Percentiles rank a stretch among this genome's conserved stretches.
phyloP scores from a whole-genome alignment of 2,797 vertebrate species.

The Semaprochilodus insignis region DNA sequence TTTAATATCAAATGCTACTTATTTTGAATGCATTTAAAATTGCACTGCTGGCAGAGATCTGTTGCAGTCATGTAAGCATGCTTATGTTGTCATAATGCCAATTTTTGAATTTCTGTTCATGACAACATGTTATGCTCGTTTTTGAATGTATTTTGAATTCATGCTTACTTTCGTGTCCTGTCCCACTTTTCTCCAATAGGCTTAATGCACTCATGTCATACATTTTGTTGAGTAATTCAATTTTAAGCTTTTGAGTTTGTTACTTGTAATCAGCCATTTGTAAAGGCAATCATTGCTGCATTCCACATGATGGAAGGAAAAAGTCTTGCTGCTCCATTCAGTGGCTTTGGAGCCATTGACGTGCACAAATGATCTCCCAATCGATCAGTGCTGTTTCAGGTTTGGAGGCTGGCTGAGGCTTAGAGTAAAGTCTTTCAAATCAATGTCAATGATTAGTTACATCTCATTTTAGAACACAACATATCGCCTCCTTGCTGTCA shows the following conservation, averaged over 20 bases:
- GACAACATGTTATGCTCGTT: no score
- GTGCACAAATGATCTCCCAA: neutral
- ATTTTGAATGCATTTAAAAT: neutral
- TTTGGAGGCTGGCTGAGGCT: constrained; percentile 8
- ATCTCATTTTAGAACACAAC: constrained; percentile 16
- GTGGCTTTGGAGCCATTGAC: constrained; percentile 3
- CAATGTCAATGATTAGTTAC: neutral
- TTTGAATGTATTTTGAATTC: neutral
- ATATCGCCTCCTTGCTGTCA: neutral
- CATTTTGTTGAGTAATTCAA: neutral
- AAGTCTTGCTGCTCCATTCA: neutral
- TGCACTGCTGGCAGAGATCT: neutral
- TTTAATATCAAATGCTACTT: neutral
- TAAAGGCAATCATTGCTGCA: neutral
- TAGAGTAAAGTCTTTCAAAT: constrained; percentile 29
- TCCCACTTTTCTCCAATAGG: neutral
- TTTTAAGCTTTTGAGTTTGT: neutral
- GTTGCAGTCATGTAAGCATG: neutral
- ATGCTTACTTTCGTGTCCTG: neutral
- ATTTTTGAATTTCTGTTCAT: neutral
- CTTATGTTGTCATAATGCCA: neutral
- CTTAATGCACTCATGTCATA: neutral
- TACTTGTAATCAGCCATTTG: neutral
- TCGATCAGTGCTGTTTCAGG: constrained; percentile 14
- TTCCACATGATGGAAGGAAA: neutral